A percentile compares a stretch with the other conserved stretches of the same genome.
Evolutionary conservation across 2,888 invertebrate genomes (phyloP).

Genomic region (Hedychridium roseum): DNA sequence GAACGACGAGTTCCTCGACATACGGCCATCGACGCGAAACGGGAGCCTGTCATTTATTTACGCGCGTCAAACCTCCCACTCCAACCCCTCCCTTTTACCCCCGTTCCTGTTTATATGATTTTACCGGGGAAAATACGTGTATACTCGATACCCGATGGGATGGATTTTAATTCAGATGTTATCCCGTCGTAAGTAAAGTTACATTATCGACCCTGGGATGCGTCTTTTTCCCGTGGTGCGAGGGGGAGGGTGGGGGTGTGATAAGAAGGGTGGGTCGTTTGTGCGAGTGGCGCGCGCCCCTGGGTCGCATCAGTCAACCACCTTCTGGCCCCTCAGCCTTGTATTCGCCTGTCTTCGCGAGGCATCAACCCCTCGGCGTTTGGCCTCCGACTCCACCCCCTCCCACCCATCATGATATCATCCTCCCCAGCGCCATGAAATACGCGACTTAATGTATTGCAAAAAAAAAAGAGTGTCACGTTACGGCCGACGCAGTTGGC

Average conservation of each 20-base stretch:
- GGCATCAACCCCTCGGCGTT: conserved; percentile 3
- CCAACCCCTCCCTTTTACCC: too few relatives aligned
- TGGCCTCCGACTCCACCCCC: conserved; percentile 7
- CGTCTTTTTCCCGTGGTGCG: conserved; percentile 7
- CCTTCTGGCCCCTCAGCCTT: conserved; percentile 33
- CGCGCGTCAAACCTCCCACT: too few relatives aligned
- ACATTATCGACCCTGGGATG: too few relatives aligned
- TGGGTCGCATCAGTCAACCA: conserved; percentile 35
- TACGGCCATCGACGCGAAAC: too few relatives aligned
- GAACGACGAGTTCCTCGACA: neutral
- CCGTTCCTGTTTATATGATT: too few relatives aligned
- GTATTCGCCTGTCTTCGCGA: conserved; percentile 47
- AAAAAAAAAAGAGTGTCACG: conserved; percentile 42
- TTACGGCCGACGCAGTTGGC: conserved; percentile 29
- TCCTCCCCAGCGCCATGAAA: conserved; percentile 37
- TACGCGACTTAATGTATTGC: conserved; percentile 49
- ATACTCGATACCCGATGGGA: too few relatives aligned
- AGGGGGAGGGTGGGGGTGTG: neutral
- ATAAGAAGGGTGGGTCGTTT: conserved; percentile 9
- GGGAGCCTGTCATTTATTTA: too few relatives aligned
- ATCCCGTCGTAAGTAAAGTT: too few relatives aligned
- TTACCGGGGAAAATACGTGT: too few relatives aligned
- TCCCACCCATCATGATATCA: conserved; percentile 23
- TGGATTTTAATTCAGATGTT: too few relatives aligned
- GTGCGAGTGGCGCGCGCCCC: conserved; percentile 14